Base-by-base conservation (phyloP, 2,113 vertebrate species). In the Cochlearius cochlearius region DNA sequence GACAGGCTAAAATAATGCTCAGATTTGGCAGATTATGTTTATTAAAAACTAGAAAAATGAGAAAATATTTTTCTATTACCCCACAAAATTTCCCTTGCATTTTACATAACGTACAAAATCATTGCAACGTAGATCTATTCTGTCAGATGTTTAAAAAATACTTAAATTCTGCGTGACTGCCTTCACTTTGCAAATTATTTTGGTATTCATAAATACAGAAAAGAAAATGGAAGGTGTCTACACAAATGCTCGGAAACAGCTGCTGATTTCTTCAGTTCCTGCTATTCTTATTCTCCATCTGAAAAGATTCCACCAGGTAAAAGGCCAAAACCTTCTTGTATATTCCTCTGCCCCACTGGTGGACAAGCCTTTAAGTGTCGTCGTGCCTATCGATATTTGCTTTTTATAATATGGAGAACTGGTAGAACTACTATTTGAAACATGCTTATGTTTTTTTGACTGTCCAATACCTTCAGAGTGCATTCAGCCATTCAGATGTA, bases 241-340 rank as follows among this genome's bases (percentile, higher is more conserved):
- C 96, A 99, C 99, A 75, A 99, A 99, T 59, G 99, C 99, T 49
- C 98, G 99, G 76, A 99, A 99, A 84, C 99, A 99, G 94, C 98
- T 99, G 84, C 98, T 99, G 76, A 99, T 99, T 97, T 99, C 99
- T 71, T 98, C 98, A 16, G 98, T 99, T 93, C 99, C 99, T 94
- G 98, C 99, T 38, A 97, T 99, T 94, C 99, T 99, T 95, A 99
- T 99, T 79, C 98, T 99, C 63, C 99, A 99, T 92, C 98, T 99
- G 53, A 99, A 99, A 98, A 99, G 99, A 92, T 99, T 99, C 95
- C 99, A 99, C 95, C 99, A 99, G 99, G 99, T 98, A 98, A 98
- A 96, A 96, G 59, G 50, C 22, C 58, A 23, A 12, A 93, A 55
- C 4, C n/a, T 9, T 53, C 18, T 39, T 73, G 18, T 25, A 9